phyloP scores from a whole-genome alignment of 2,113 vertebrate genomes.

The Alligator sinensis region DNA sequence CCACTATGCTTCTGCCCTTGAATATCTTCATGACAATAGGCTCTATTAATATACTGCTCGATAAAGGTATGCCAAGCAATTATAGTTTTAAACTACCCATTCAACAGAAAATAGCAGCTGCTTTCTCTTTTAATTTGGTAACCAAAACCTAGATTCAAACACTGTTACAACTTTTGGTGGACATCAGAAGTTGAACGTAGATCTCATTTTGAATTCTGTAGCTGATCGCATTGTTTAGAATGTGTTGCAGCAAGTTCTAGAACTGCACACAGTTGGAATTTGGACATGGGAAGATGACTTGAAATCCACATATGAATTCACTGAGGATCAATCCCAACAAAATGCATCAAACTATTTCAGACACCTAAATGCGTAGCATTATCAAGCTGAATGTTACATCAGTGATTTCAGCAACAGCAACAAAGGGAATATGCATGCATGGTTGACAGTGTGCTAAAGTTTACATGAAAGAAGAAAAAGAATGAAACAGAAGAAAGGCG shows the following conservation, averaged over 20 bases:
- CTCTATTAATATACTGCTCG: neutral
- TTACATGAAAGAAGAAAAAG: neutral
- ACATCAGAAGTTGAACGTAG: neutral
- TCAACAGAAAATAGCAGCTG: no score
- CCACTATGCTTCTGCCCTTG: neutral
- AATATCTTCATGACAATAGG: rapidly evolving
- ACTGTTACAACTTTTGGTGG: neutral
- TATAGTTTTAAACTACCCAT: neutral
- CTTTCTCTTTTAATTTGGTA: no score
- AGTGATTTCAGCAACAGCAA: neutral
- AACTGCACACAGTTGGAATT: neutral
- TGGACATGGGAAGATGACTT: neutral
- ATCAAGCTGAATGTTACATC: neutral
- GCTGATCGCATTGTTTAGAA: neutral
- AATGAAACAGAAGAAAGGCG: neutral
- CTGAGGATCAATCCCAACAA: neutral
- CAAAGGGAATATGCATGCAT: neutral
- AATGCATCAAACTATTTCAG: neutral
- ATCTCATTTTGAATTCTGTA: neutral
- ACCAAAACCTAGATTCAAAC: neutral
- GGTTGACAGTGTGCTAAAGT: neutral
- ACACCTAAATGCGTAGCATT: neutral
- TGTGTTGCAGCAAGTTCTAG: neutral
- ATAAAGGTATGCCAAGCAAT: neutral
- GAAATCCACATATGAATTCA: neutral